Evolutionary conservation across 2,797 vertebrate genomes (phyloP).

Genomic region (Bovichtus variegatus): DNA sequence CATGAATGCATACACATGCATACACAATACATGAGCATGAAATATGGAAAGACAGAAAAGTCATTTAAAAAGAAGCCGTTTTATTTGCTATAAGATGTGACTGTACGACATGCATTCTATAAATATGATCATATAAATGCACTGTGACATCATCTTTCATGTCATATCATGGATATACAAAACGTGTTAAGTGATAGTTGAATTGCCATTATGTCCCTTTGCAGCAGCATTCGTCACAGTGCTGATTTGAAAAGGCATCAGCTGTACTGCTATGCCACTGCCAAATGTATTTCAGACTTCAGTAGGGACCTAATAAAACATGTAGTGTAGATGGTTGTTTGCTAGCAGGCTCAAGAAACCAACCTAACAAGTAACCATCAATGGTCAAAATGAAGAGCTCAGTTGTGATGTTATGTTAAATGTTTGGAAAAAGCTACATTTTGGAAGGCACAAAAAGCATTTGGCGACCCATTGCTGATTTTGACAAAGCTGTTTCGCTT

Average conservation of each 20-base stretch:
- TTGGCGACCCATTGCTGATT: not conserved
- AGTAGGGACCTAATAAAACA: not conserved
- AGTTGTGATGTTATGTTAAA: not conserved
- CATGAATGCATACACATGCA: too few species aligned
- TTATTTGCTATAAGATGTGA: not conserved
- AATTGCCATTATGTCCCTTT: not conserved
- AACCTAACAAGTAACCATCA: not conserved
- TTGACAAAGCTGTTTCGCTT: conserved; percentile 8
- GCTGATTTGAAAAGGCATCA: not conserved
- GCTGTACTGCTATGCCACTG: not conserved
- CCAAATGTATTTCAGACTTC: not conserved
- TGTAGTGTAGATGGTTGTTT: not conserved
- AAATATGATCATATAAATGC: not conserved
- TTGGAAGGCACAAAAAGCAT: not conserved
- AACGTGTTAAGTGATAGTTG: not conserved
- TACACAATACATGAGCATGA: conserved; percentile 19
- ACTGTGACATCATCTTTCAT: not conserved
- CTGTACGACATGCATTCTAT: not conserved
- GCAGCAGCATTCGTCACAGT: not conserved
- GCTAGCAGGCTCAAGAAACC: not conserved
- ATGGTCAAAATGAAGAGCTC: not conserved
- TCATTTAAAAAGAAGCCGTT: not conserved
- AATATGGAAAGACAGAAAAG: conserved; percentile 5
- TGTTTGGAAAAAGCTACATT: not conserved
- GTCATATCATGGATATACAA: not conserved